These are phyloP conservation scores for Marisa cornuarietis DNA, from an alignment of 1,140 invertebrate species.

Conservation along the genomic window DNA sequence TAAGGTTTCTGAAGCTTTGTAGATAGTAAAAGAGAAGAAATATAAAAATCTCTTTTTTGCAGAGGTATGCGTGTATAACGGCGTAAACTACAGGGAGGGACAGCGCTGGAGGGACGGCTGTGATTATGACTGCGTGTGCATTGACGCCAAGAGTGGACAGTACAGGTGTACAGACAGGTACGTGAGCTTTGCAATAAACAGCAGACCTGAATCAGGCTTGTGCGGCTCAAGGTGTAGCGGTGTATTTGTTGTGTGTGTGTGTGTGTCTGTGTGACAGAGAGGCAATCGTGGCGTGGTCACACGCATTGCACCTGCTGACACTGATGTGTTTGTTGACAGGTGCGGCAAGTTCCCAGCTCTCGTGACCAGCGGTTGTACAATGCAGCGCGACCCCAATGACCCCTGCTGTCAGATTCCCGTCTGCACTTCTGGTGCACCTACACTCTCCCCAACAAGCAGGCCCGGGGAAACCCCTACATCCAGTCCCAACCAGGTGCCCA, in stretches of 20 bases:
- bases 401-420: slow-evolving; percentile 47
- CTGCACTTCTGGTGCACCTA: slow-evolving; percentile 48
- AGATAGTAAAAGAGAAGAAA: too few relatives aligned
- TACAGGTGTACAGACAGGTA: slow-evolving; percentile 25
- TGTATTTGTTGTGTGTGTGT: background rate
- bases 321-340: background rate
- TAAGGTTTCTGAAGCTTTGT: too few relatives aligned
- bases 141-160: slow-evolving; percentile 23
- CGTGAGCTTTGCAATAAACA: background rate
- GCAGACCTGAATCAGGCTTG: background rate
- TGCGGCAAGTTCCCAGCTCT: slow-evolving; percentile 38
- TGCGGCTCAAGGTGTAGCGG: background rate
- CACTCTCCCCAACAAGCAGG: slow-evolving; percentile 32
- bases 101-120: slow-evolving; percentile 29
- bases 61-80: slow-evolving; percentile 32
- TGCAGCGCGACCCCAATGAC: slow-evolving; percentile 46
- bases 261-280: background rate
- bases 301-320: too few relatives aligned
- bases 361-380: slow-evolving; percentile 40
- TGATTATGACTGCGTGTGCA: slow-evolving; percentile 25
- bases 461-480: background rate
- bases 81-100: slow-evolving; percentile 13
- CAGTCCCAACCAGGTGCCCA: background rate
- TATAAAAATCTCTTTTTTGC: background rate
- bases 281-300: background rate